Percentiles rank a stretch among this genome's conserved stretches.
These are phyloP conservation scores for Acanthoscelides obtectus DNA, from an alignment of 2,888 invertebrate genomes.

Conservation along the genomic window DNA sequence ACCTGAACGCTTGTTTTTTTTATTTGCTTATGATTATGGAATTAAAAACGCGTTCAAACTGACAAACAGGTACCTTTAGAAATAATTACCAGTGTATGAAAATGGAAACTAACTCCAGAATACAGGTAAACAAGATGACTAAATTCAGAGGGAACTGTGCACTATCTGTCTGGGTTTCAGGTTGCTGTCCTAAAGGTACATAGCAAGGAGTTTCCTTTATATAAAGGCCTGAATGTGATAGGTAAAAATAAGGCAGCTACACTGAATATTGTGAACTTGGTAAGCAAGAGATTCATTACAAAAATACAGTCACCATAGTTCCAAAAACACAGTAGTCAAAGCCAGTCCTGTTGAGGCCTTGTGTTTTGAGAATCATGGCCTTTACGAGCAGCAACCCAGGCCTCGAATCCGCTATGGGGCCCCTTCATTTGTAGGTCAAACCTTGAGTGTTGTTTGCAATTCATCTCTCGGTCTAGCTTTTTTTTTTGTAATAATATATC, in stretches of 20 bases:
- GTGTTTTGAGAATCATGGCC: not conserved
- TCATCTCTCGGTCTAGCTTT: not conserved
- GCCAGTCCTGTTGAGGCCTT: too few species aligned
- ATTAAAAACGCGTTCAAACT: too few species aligned
- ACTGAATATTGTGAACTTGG: constrained; percentile 38
- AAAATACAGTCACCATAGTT: too few species aligned
- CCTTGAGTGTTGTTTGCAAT: too few species aligned
- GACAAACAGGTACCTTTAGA: too few species aligned
- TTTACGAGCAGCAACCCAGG: too few species aligned
- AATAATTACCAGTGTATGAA: too few species aligned
- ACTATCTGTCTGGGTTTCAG: constrained; percentile 13
- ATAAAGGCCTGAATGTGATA: constrained; percentile 40
- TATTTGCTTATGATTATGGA: too few species aligned
- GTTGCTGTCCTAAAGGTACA: constrained; percentile 18
- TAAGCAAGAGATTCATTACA: constrained; percentile 21
- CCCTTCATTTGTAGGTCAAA: too few species aligned
- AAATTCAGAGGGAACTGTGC: not conserved
- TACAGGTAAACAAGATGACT: not conserved
- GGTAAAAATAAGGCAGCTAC: constrained; percentile 38
- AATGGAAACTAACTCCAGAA: not conserved
- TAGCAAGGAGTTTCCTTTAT: constrained; percentile 19
- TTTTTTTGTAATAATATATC: constrained; percentile 9
- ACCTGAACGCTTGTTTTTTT: too few species aligned
- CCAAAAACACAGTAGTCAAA: too few species aligned
- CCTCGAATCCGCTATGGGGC: too few species aligned